A percentile compares a stretch with the other conserved stretches of the same genome.
Evolutionary conservation across 2,113 vertebrate genomes (phyloP).

Genomic region (Lophochroa leadbeateri): DNA sequence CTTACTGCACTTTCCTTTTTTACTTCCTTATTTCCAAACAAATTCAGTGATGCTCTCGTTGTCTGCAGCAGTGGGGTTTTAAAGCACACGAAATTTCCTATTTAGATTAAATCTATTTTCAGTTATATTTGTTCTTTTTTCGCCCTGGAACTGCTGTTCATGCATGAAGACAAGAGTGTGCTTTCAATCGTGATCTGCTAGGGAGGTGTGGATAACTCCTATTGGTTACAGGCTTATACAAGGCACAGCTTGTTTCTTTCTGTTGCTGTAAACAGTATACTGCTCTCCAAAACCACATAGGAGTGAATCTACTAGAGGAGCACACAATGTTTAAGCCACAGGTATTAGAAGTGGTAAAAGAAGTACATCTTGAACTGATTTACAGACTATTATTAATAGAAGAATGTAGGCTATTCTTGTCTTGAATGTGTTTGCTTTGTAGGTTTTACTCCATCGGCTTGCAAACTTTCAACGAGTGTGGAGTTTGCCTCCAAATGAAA

Average conservation of each 20-base stretch:
- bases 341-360: background rate
- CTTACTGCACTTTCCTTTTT: background rate
- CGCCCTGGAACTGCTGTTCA: rapidly evolving
- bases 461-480: slow-evolving; percentile 96
- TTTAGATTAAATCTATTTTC: background rate
- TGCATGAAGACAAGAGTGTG: too few species aligned
- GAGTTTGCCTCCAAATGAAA: slow-evolving; percentile 93
- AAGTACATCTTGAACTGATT: background rate
- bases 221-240: too few species aligned
- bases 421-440: background rate
- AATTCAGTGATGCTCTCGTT: rapidly evolving
- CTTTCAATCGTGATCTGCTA: background rate
- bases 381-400: background rate
- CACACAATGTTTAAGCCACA: background rate
- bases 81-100: background rate
- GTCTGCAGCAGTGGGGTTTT: background rate
- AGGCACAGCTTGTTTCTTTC: background rate
- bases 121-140: background rate
- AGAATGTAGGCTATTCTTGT: background rate
- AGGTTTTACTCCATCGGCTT: slow-evolving; percentile 95
- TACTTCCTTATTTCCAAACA: rapidly evolving
- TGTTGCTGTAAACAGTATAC: background rate
- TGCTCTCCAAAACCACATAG: background rate
- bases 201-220: background rate
- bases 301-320: background rate